A percentile compares a stretch with the other conserved stretches of the same genome.
Conservation (phyloP, 2,113 vertebrate species). For the Ellobius talpinus region DNA sequence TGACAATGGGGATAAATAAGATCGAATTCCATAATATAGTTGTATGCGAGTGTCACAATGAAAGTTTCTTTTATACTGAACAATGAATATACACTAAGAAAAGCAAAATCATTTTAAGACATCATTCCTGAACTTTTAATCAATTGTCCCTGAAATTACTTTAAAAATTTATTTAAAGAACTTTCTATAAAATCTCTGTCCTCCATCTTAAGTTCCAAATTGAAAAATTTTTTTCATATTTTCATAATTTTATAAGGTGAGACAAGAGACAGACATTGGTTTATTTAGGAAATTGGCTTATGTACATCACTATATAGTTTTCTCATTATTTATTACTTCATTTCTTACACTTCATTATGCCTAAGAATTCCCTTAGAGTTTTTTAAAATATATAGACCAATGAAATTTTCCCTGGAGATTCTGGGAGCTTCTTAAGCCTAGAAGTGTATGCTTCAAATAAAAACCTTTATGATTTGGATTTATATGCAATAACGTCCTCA, state of each 20-base stretch:
- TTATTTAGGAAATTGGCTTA: neutral
- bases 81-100: neutral
- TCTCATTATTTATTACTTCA: neutral
- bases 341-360: neutral
- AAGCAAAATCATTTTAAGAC: neutral
- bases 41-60: neutral
- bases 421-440: neutral
- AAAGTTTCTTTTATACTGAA: neutral
- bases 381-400: constrained; percentile 21
- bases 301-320: neutral
- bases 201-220: neutral
- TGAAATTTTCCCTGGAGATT: neutral
- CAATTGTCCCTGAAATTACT: neutral
- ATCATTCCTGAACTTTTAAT: neutral
- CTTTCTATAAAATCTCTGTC: neutral
- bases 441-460: constrained; percentile 26
- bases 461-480: neutral
- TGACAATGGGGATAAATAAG: neutral
- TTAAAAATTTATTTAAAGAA: constrained; percentile 14
- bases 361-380: neutral
- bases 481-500: neutral
- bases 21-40: neutral
- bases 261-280: constrained; percentile 3
- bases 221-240: neutral
- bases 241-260: constrained; percentile 23